A percentile compares a stretch with the other conserved stretches of the same genome.
These are phyloP conservation scores for Oryzias curvinotus DNA, from an alignment of 2,113 vertebrate species.

Conservation along the genomic window DNA sequence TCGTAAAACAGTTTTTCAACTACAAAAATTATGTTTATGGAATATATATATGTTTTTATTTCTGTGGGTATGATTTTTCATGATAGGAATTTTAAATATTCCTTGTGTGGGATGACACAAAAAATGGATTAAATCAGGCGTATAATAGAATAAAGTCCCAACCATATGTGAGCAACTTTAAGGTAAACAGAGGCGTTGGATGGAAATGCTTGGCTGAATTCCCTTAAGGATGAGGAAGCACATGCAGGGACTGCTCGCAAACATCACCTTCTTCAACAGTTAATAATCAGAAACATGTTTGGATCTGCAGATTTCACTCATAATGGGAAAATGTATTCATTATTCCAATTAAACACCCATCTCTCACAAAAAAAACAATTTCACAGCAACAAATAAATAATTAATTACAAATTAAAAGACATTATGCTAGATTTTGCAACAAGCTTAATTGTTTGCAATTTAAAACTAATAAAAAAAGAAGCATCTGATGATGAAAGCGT, in stretches of 20 bases:
- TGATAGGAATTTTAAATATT: background rate
- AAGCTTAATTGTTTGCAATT: slow-evolving; percentile 10
- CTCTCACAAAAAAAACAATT: background rate
- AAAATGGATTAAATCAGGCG: slow-evolving; percentile 2
- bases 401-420: slow-evolving; percentile 2
- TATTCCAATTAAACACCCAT: slow-evolving; percentile 6
- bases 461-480: background rate
- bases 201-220: slow-evolving; percentile 17
- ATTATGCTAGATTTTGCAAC: background rate
- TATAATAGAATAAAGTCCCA: background rate
- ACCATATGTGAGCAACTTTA: slow-evolving; percentile 7
- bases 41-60: no score
- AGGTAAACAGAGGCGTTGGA: slow-evolving; percentile 4
- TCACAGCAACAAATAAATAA: slow-evolving; percentile 4
- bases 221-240: background rate
- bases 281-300: slow-evolving; percentile 37
- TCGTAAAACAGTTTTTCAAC: no score
- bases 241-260: slow-evolving; percentile 11
- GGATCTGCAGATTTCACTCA: slow-evolving; percentile 24
- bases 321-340: background rate
- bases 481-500: background rate
- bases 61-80: background rate
- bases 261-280: slow-evolving; percentile 7
- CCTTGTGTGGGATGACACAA: slow-evolving; percentile 6
- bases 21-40: no score